Base-by-base conservation (phyloP, 2,797 vertebrate species). In the Anomalospiza imberbis region DNA sequence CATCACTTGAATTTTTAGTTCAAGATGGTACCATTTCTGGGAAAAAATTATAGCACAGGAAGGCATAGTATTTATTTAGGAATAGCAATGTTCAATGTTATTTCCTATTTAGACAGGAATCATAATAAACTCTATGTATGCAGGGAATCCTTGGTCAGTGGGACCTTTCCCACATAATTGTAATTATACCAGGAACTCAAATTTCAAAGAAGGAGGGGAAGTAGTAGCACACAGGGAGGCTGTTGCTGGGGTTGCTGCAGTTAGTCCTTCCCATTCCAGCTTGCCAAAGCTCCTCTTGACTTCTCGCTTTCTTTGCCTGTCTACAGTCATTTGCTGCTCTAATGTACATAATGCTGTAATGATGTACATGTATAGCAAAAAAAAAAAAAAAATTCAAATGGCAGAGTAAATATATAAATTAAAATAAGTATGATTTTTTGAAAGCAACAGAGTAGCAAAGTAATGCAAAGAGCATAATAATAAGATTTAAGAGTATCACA, bases 261-360 rank as follows among this genome's bases (percentile, higher is more conserved):
- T 67, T 63, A 53, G 25, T 53, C 31, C 12, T 76, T 78, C 38
- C 34, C 2, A 0, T 75, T 70, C 9, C 26, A 54, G 13, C 24
- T 54, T 79, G 12, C 19, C 53, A 40, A 45, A 71, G 13, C 34
- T 77, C 17, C 48, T 62, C 40, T 42, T 45, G 55, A 12, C 14
- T 71, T 76, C 48, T 67, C 8, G 2, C 10, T 55, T 83, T 44
- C 29, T 79, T 32, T 66, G 45, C 13, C n/a, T 76, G 29, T 40
- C 25, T 17, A 3, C 0, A 0, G 51, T 51, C 1, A 0, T 62
- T 70, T 55, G 15, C 32, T 53, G 7, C 61, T 84, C 9, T 45
- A 13, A 34, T 3, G 0, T 54, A 11, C 3, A 2, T 68, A 9
- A 8, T 57, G 54, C 31, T 75, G 2, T 44, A 65, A 16, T 65